Conservation (phyloP, 1,140 invertebrate genomes). For the Cephus cinctus region DNA sequence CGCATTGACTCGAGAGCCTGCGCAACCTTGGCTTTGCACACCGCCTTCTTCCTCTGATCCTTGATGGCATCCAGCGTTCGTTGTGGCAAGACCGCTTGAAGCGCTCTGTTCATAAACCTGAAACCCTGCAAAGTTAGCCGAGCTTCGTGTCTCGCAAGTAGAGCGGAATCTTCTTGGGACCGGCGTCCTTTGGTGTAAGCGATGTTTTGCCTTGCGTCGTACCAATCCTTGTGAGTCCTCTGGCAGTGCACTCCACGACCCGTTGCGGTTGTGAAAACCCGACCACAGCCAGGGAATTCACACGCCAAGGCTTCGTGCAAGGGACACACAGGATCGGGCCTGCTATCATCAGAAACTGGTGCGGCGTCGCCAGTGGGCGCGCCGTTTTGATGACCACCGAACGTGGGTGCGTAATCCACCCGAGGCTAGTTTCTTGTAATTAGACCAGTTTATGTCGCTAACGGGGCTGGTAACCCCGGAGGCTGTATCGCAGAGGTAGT, state of each 20-base stretch:
- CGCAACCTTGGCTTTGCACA: constrained; percentile 1
- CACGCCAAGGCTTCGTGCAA: not conserved
- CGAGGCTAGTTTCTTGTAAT: constrained; percentile 11
- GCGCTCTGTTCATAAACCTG: constrained; percentile 8
- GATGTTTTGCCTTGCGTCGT: constrained; percentile 8
- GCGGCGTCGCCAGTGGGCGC: constrained; percentile 2
- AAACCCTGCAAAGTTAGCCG: not conserved
- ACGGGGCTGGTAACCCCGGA: constrained; percentile 11
- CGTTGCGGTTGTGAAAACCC: constrained; percentile 4
- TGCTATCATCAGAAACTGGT: not conserved
- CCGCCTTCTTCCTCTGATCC: constrained; percentile 2
- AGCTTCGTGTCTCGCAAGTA: constrained; percentile 13
- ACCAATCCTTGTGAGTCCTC: constrained; percentile 16
- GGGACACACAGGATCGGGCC: not conserved
- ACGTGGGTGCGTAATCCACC: constrained; percentile 1
- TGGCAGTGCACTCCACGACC: constrained; percentile 10
- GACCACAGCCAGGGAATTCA: constrained; percentile 3
- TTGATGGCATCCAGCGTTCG: constrained; percentile 10
- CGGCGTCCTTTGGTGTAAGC: constrained; percentile 2
- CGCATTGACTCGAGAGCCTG: constrained; percentile 1
- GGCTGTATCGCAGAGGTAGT: too few species aligned
- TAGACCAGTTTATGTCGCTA: not conserved
- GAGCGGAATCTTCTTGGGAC: constrained; percentile 1
- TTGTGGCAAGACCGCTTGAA: not conserved
- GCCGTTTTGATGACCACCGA: not conserved